phyloP scores from a whole-genome alignment of 2,888 invertebrate genomes.

The Periphyllus acericola region DNA sequence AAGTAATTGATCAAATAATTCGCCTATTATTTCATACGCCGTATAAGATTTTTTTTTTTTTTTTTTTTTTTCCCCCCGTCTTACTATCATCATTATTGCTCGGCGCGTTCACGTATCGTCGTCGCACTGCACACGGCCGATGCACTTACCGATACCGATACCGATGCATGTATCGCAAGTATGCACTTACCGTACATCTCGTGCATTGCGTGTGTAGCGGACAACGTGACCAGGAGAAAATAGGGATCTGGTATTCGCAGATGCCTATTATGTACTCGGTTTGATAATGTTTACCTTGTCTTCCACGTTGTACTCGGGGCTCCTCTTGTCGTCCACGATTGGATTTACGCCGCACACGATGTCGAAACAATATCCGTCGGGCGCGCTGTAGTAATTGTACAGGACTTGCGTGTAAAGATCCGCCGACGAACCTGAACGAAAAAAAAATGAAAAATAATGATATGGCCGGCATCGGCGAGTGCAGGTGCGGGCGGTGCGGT shows the following conservation, averaged over 20 bases:
- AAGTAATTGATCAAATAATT: constrained; percentile 67
- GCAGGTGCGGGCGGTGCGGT: no score
- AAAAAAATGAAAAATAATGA: background rate
- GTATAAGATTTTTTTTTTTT: background rate
- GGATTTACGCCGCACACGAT: constrained; percentile 84
- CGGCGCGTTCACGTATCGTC: no score
- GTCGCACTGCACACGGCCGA: no score
- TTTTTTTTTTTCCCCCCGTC: background rate
- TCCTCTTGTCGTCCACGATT: constrained; percentile 82
- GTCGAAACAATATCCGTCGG: constrained; percentile 94
- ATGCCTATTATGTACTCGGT: no score
- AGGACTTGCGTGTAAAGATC: constrained; percentile 86
- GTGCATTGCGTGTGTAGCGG: background rate
- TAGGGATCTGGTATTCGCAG: no score
- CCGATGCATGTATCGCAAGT: no score
- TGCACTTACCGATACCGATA: no score
- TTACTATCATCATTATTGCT: no score
- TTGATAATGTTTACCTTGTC: constrained; percentile 70
- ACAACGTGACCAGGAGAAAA: background rate
- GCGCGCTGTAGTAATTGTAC: constrained; percentile 84
- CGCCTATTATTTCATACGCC: constrained; percentile 15
- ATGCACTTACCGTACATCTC: background rate
- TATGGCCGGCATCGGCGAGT: background rate
- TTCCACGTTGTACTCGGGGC: constrained; percentile 86
- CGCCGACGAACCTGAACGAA: constrained; percentile 66